Conservation (phyloP, 2,797 vertebrate species). For the Sarcophilus harrisii region DNA sequence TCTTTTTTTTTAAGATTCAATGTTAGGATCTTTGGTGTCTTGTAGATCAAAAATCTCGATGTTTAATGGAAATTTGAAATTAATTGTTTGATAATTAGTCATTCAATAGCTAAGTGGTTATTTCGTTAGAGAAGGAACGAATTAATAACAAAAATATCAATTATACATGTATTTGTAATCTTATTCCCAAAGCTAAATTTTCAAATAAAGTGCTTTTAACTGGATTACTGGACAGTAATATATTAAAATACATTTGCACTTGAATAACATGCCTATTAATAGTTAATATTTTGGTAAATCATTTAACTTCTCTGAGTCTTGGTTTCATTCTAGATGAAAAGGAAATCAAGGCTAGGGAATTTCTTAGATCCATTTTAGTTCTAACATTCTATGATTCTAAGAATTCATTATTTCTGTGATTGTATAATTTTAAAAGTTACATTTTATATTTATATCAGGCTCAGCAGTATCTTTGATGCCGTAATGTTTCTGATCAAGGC, state of each 20-base stretch:
- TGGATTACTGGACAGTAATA: not conserved
- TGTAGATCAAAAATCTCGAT: not conserved
- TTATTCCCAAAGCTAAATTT: not conserved
- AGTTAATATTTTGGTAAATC: not conserved
- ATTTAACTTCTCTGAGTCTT: not conserved
- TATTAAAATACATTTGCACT: not conserved
- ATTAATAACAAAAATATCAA: not conserved
- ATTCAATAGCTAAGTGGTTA: not conserved
- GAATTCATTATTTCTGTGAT: not conserved
- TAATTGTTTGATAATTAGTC: not conserved
- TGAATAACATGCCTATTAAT: not conserved
- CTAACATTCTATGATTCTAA: not conserved
- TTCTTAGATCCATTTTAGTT: not conserved
- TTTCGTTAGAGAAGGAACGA: not conserved
- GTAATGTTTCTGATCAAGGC: slow-evolving; percentile 31
- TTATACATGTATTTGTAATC: not conserved
- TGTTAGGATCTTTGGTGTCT: not conserved
- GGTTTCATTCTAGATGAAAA: not conserved
- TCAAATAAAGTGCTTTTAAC: not conserved
- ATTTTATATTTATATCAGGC: slow-evolving; percentile 19
- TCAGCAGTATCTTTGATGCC: slow-evolving; percentile 38
- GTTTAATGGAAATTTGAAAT: not conserved
- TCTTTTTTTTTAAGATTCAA: not conserved
- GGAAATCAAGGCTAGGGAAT: not conserved
- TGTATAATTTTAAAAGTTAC: not conserved